Evolutionary conservation across 2,797 vertebrate species (phyloP), one percentile per base, ranked within the genome.

Genomic region (Galaxias olidus): DNA sequence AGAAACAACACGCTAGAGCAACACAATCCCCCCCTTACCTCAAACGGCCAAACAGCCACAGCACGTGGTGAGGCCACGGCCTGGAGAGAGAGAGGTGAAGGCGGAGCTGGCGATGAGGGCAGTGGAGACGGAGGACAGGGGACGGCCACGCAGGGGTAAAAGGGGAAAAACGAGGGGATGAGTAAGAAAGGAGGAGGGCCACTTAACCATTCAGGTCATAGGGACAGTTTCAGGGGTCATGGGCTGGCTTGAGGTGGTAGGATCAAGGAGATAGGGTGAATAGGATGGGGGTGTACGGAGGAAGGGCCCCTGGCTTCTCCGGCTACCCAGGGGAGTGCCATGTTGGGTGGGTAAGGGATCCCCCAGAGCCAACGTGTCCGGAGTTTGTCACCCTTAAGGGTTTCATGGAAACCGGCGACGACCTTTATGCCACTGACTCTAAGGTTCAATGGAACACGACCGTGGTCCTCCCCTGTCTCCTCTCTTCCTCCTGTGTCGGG

Each of bases 1-100:
- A 83, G 68, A 58, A 75, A 77, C 50, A 79, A 74, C 62, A 53
- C 8, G 10, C 30, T 11, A 54, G 51, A 61, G 47, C 11, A 61
- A 49, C 30, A 41, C 14, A 40, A 47, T n/a, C 30, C 59, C 46
- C 8, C 48, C 19, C 45, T 11, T 52, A 10, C 50, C 50, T 48
- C 45, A 48, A 61, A 61, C 13, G 9, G 9, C 19, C 46, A 15
- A 8, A 61, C 13, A n/a, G 46, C 30, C 13, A 9, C 45, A 13
- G 11, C 1, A 13, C 43, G 46, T 10, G 4, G 57, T 59, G 57
- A 46, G 17, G 43, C 46, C 43, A 46, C 20, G 19, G n/a, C 15
- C 46, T 14, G 1, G 17, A n/a, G 11, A 4, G 40, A 43, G 42
- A 59, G 18, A 9, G 17, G 15, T 59, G 47, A 47, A 48, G 46